A percentile compares a stretch with the other conserved stretches of the same genome.
Conservation (phyloP, 1,140 invertebrate genomes). For the Pteromalus puparum region DNA sequence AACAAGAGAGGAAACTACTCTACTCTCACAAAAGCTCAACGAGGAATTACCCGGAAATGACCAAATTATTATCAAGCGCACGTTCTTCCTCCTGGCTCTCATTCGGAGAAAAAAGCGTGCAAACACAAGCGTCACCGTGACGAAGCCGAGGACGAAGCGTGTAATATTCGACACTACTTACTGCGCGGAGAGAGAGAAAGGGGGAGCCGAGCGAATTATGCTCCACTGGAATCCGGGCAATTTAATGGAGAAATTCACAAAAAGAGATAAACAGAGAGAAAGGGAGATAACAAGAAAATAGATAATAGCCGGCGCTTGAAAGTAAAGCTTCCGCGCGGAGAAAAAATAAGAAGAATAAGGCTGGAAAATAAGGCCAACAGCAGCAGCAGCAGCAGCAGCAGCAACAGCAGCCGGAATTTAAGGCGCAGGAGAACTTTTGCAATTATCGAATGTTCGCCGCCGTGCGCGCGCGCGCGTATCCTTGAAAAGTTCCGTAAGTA, state of each 20-base stretch:
- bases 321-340: background rate
- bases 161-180: slow-evolving; percentile 41
- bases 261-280: background rate
- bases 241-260: slow-evolving; percentile 38
- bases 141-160: slow-evolving; percentile 18
- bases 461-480: slow-evolving; percentile 11
- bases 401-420: slow-evolving; percentile 19
- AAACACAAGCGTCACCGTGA: background rate
- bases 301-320: background rate
- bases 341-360: background rate
- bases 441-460: slow-evolving; percentile 44
- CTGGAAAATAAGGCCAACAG: slow-evolving; percentile 19
- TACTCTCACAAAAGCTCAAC: background rate
- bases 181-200: background rate
- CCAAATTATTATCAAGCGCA: slow-evolving; percentile 41
- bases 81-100: slow-evolving; percentile 18
- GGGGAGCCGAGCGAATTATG: background rate
- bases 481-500: slow-evolving; percentile 42
- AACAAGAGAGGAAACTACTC: too few relatives aligned
- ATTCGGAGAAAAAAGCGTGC: slow-evolving; percentile 6
- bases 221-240: slow-evolving; percentile 26
- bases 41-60: slow-evolving; percentile 36
- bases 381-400: background rate
- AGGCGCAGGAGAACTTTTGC: slow-evolving; percentile 40
- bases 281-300: slow-evolving; percentile 27